A percentile compares a stretch with the other conserved stretches of the same genome.
Conservation (phyloP, 2,113 vertebrate species). For the Ictalurus furcatus region DNA sequence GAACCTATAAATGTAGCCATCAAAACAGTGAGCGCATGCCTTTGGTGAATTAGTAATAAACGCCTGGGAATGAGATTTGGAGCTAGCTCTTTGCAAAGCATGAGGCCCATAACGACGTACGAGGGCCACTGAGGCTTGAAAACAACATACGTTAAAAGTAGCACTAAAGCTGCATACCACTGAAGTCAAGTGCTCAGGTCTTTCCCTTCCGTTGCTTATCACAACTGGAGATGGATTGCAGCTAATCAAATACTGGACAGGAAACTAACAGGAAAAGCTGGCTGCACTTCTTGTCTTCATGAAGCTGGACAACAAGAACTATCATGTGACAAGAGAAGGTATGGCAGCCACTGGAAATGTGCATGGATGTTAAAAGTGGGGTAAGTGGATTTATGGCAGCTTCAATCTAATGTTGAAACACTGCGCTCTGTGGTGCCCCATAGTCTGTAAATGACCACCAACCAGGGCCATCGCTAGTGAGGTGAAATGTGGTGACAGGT, state of each 20-base stretch:
- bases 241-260: conserved; percentile 24
- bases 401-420: neutral
- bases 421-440: neutral
- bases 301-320: neutral
- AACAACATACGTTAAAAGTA: neutral
- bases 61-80: neutral
- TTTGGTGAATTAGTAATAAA: conserved; percentile 3
- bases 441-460: neutral
- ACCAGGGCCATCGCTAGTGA: neutral
- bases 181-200: conserved; percentile 10
- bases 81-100: neutral
- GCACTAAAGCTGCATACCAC: conserved; percentile 29
- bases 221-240: conserved; percentile 3
- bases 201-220: conserved; percentile 17
- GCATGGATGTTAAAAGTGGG: neutral
- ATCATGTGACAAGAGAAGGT: neutral
- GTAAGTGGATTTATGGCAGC: neutral
- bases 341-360: neutral
- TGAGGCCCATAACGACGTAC: neutral
- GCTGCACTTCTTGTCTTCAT: conserved; percentile 24
- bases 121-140: neutral
- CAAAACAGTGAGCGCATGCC: conserved; percentile 5
- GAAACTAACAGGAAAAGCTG: conserved; percentile 20
- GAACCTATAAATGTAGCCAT: neutral
- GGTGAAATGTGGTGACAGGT: neutral